phyloP scores from a whole-genome alignment of 2,797 vertebrate genomes.

The Moxostoma hubbsi region DNA sequence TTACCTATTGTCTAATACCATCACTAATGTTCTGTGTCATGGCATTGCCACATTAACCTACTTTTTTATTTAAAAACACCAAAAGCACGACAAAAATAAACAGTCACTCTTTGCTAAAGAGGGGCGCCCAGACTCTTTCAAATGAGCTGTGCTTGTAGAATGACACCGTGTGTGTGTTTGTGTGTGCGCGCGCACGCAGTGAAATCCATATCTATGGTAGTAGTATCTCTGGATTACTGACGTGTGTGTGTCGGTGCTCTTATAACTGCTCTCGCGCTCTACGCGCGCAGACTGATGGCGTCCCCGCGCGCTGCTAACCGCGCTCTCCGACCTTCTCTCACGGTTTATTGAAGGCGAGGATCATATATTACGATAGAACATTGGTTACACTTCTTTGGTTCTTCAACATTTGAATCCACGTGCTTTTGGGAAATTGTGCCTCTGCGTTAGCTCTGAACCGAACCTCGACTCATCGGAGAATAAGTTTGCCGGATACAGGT shows the following conservation, averaged over 20 bases:
- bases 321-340: conserved; percentile 16
- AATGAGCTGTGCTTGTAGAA: conserved; percentile 60
- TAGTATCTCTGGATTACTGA: conserved; percentile 34
- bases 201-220: conserved; percentile 33
- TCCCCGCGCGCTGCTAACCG: conserved; percentile 31
- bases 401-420: conserved; percentile 2
- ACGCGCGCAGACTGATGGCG: conserved; percentile 44
- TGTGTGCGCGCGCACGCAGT: conserved; percentile 15
- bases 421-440: background rate
- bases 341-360: conserved; percentile 8
- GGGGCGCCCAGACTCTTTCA: background rate
- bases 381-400: background rate
- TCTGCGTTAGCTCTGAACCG: conserved; percentile 8
- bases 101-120: background rate
- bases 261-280: conserved; percentile 32
- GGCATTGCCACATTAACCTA: background rate
- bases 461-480: conserved; percentile 5
- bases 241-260: conserved; percentile 29
- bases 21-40: background rate
- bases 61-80: too few relatives aligned
- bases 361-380: background rate
- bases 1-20: too few relatives aligned
- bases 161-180: conserved; percentile 49
- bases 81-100: background rate
- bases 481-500: conserved; percentile 71